Base-by-base conservation (phyloP, 2,113 vertebrate genomes). In the Leptobrachium ailaonicum region DNA sequence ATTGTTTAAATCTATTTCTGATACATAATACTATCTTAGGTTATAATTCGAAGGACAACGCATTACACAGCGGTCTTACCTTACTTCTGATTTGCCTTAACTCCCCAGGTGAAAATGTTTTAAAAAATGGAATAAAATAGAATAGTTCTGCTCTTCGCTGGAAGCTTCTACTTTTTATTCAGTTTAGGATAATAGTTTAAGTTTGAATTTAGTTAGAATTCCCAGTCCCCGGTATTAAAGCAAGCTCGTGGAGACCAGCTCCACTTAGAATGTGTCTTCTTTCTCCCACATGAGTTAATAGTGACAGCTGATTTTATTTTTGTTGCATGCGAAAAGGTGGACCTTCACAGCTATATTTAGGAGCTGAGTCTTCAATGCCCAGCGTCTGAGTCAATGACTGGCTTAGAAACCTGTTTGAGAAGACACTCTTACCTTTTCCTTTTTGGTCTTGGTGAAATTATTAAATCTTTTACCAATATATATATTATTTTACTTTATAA, bases 231-330 rank as follows among this genome's bases (percentile, higher is more conserved):
- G 89, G 85, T 85, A 90, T 86, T 84, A 83, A 10, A 77, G 20
- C 2, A n/a, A 77, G 58, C 53, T 72, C 82, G 89, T 90, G 94
- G 94, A 97, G 94, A 89, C 94, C 93, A 91, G 93, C 95, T 96
- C 95, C 93, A 93, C 91, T 84, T 83, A 86, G 76, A 42, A 83
- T 89, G 77, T 83, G 87, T 85, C 75, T 81, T 89, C 67, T 85
- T 92, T 91, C 92, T 88, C 89, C 90, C 86, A 87, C 86, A 81
- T 54, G 89, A 90, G 84, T 76, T 83, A 82, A 91, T 78, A 76
- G 87, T 86, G 89, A 90, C 84, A 90, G 93, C 92, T 92, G 92
- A 88, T 95, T 96, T 95, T 96, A 94, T 93, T 95, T 92, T 91
- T 89, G 88, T 81, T 32, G 87, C 42, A 82, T 86, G 79, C 85